phyloP scores from a whole-genome alignment of 2,888 invertebrate genomes.

The Stenchaetothrips biformis region DNA sequence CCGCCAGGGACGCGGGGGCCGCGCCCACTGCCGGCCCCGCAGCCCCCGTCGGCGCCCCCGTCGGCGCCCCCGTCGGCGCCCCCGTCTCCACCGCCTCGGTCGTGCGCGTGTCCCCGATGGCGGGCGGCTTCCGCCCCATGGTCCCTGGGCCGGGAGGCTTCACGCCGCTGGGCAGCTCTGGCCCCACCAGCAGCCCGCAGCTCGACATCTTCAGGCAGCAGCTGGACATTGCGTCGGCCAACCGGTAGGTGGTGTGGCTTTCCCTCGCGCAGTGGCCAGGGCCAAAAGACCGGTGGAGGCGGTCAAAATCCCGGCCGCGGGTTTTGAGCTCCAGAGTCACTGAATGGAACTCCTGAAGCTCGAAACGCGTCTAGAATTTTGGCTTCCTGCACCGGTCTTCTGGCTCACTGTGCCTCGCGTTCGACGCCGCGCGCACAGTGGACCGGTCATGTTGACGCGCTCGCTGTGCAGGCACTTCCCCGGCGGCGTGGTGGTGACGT shows the following conservation, averaged over 20 bases:
- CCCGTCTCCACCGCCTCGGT: not conserved
- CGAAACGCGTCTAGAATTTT: no score
- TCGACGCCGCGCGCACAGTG: not conserved
- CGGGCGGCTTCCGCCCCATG: not conserved
- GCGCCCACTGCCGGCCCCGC: no score
- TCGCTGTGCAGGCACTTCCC: not conserved
- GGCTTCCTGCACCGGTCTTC: no score
- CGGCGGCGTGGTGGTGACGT: not conserved
- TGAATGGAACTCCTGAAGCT: no score
- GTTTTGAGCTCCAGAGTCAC: no score
- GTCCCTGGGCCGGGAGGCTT: not conserved
- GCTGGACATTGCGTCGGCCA: not conserved
- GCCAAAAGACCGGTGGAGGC: no score
- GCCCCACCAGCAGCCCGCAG: not conserved
- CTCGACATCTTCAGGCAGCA: constrained; percentile 16
- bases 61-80: not conserved
- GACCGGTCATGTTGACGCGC: not conserved
- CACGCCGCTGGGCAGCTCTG: not conserved
- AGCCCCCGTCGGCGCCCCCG: not conserved
- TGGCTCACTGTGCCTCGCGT: not conserved
- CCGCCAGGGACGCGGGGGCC: not conserved
- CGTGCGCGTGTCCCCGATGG: not conserved
- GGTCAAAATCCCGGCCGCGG: no score
- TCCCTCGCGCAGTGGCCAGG: not conserved
- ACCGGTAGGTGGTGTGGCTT: not conserved